Conservation (phyloP, 2,888 invertebrate genomes). For the Drosophila infuscata region DNA sequence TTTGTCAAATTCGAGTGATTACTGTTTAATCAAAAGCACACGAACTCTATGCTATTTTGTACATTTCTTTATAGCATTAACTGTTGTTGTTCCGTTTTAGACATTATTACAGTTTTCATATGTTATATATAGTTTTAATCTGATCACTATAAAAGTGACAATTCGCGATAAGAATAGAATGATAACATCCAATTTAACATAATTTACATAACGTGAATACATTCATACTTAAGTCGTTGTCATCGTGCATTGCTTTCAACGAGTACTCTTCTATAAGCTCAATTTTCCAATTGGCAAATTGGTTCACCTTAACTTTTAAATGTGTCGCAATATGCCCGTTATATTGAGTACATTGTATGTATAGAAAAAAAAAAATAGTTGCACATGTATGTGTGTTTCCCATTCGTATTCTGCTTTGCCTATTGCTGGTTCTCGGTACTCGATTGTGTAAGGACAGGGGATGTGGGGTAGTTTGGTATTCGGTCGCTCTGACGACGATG, state of each 20-base stretch:
- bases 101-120: not conserved
- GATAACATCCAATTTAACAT: not conserved
- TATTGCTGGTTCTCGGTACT: conserved; percentile 18
- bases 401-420: conserved; percentile 30
- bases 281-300: conserved; percentile 14
- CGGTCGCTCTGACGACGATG: conserved; percentile 7
- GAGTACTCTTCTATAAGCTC: not conserved
- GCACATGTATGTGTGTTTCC: not conserved
- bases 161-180: not conserved
- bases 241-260: not conserved
- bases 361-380: not conserved
- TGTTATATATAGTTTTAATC: not conserved
- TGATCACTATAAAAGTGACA: not conserved
- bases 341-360: conserved; percentile 3
- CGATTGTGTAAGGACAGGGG: not conserved
- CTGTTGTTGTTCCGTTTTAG: not conserved
- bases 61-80: not conserved
- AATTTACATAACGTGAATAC: not conserved
- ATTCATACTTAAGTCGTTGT: not conserved
- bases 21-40: not conserved
- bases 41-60: not conserved
- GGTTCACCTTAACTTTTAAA: conserved; percentile 7
- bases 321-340: conserved; percentile 29
- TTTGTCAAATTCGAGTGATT: not conserved
- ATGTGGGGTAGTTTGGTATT: conserved; percentile 4